phyloP scores from a whole-genome alignment of 2,888 invertebrate species.

The Palloptera scutellata region DNA sequence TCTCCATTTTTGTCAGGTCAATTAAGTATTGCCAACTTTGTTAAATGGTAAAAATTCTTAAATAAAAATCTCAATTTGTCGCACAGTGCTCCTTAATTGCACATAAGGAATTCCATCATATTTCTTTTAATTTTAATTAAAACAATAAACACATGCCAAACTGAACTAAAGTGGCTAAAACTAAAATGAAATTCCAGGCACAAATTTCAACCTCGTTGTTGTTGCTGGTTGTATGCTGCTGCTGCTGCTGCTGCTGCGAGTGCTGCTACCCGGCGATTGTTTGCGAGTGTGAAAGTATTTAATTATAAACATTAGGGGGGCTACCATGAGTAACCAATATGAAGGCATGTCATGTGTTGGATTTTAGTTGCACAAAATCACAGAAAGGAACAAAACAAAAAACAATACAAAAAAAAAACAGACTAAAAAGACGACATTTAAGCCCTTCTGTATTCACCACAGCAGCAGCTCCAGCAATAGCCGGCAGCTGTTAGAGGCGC shows the following conservation, averaged over 20 bases:
- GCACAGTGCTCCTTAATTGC: no score
- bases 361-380: constrained; percentile 49
- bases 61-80: constrained; percentile 32
- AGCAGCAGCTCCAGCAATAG: constrained; percentile 25
- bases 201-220: no score
- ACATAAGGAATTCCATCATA: no score
- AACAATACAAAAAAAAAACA: constrained; percentile 5
- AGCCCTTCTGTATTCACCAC: constrained; percentile 29
- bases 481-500: constrained; percentile 20
- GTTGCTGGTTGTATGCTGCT: no score
- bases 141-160: constrained; percentile 27
- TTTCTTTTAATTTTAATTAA: constrained; percentile 27
- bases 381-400: constrained; percentile 49
- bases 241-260: no score
- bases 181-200: neutral
- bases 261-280: constrained; percentile 50
- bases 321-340: constrained; percentile 41
- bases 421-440: constrained; percentile 23
- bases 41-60: constrained; percentile 10
- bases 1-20: neutral
- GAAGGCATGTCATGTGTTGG: constrained; percentile 22
- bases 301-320: constrained; percentile 61
- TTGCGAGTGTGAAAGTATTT: constrained; percentile 65
- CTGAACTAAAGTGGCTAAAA: constrained; percentile 11
- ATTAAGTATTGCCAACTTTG: constrained; percentile 7